phyloP scores from a whole-genome alignment of 2,888 invertebrate genomes.

The Cephus nigrinus region DNA sequence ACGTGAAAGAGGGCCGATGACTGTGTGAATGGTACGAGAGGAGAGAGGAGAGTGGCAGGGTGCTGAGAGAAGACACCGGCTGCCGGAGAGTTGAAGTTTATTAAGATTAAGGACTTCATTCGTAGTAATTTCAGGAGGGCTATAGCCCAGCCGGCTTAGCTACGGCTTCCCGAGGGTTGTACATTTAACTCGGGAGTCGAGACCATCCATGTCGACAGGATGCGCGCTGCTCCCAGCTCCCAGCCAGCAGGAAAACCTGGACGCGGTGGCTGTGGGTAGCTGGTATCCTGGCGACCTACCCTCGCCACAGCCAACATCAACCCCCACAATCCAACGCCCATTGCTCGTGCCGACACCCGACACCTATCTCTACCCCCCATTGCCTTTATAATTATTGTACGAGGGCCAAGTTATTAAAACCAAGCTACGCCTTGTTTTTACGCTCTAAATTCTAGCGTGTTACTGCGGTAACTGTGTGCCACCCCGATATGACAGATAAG shows the following conservation, averaged over 20 bases:
- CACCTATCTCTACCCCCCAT: conserved; percentile 13
- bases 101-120: conserved; percentile 64
- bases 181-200: conserved; percentile 2
- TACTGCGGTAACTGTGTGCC: conserved; percentile 2
- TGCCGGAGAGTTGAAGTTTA: conserved; percentile 55
- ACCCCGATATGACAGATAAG: not conserved
- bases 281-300: too few relatives aligned
- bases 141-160: too few relatives aligned
- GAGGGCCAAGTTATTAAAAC: conserved; percentile 20
- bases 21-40: not conserved
- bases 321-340: not conserved
- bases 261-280: too few relatives aligned
- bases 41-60: conserved; percentile 1
- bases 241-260: too few relatives aligned
- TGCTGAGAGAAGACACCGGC: conserved; percentile 12
- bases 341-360: too few relatives aligned
- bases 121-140: conserved; percentile 50
- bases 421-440: conserved; percentile 6
- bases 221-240: too few relatives aligned
- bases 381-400: conserved; percentile 34
- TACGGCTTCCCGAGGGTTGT: not conserved
- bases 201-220: conserved; percentile 8
- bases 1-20: not conserved
- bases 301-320: too few relatives aligned
- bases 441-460: not conserved